Evolutionary conservation across 2,888 invertebrate genomes (phyloP), one percentile per base, ranked within the genome.

Genomic region (Diarsia mendica): DNA sequence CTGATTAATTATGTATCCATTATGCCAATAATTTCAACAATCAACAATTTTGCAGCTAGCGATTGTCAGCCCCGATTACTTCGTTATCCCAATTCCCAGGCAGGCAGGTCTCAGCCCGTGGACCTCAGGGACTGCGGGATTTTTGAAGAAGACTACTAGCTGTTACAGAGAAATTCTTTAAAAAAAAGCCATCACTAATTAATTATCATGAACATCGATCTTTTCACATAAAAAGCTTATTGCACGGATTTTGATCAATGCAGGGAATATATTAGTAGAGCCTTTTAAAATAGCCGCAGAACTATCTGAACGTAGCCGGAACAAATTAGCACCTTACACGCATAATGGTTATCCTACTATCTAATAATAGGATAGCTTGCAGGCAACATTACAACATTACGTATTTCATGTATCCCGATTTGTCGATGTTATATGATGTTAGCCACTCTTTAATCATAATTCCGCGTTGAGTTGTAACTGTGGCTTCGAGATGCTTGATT

Each of bases 321-420:
- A 86, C 84, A 85, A 87, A 86, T 86, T 85, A 87, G 68, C 81
- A 67, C 86, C 84, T 82, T 55, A 78, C 74, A 87, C 75, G 67
- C 77, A 81, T 72, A 70, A 80, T 83, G 80, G 80, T 80, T 85
- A 86, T 87, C 82, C 64, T 44, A 46, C 44, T 67, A 86, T 84
- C 80, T 87, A 77, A 87, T 84, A 85, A 85, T 65, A 80, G 86
- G 79, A 82, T 83, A 69, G 72, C 77, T 80, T 61, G 75, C 70
- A 77, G 79, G 80, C 80, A 82, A 75, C 64, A 83, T 83, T 76
- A 80, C 73, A 85, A 80, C 39, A 80, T 77, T 66, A 73, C 48
- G 44, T 49, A 23, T 53, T 75, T 77, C 77, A 76, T 63, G 60
- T 75, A 75, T 69, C 51, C 72, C n/a, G 76, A 80, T 77, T 76